Percentiles rank a stretch among this genome's conserved stretches.
These are phyloP conservation scores for Saguinus oedipus DNA, from an alignment of 2,797 vertebrate species.

Conservation along the genomic window DNA sequence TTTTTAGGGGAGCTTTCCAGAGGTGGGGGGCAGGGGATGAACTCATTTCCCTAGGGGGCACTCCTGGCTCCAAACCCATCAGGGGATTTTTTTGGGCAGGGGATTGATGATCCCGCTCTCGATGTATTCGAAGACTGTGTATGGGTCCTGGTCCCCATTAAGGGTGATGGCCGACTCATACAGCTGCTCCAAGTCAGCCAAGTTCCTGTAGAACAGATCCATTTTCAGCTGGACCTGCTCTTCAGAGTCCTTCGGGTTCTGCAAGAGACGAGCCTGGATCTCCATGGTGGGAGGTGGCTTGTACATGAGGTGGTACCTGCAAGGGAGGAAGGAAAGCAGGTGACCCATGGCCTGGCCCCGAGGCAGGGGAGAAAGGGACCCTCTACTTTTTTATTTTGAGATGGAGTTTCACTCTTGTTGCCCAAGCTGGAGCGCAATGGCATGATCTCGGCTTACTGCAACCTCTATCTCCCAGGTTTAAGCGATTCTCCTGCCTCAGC, in stretches of 20 bases:
- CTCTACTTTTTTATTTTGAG: neutral
- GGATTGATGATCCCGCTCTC: constrained; percentile 88
- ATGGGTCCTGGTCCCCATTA: constrained; percentile 92
- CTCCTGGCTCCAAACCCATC: neutral
- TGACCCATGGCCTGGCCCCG: accelerated
- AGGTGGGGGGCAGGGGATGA: neutral
- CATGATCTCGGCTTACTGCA: no score
- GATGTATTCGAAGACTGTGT: constrained; percentile 89
- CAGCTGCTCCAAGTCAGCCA: constrained; percentile 83
- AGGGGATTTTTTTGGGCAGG: constrained; percentile 73
- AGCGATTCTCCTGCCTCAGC: no score
- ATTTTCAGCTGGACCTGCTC: constrained; percentile 79
- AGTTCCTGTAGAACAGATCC: constrained; percentile 82
- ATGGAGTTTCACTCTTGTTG: no score
- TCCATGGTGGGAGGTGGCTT: constrained; percentile 86
- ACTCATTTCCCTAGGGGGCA: neutral
- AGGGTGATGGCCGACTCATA: constrained; percentile 86
- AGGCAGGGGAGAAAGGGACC: neutral
- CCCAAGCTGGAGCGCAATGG: no score
- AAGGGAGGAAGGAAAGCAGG: neutral
- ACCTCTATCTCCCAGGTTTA: no score
- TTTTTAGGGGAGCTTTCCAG: neutral
- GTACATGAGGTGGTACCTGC: constrained; percentile 89
- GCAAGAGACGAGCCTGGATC: constrained; percentile 87
- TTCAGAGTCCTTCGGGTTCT: constrained; percentile 85